phyloP scores from a whole-genome alignment of 2,888 invertebrate genomes.

The Litoditis marina region DNA sequence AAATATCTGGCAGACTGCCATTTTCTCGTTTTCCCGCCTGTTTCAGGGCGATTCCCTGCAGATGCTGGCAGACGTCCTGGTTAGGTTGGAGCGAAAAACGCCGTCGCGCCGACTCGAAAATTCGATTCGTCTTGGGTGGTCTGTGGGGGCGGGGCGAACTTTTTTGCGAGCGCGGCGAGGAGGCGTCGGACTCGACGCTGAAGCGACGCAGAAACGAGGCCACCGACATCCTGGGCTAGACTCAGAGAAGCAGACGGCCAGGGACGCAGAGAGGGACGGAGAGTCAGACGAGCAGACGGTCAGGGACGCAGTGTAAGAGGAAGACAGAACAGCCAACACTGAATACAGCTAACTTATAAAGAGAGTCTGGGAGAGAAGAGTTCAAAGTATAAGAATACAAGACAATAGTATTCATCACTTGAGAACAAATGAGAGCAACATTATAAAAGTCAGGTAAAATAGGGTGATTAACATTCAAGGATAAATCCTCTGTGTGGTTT shows the following conservation, averaged over 20 bases:
- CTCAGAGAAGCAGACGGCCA: too few relatives aligned
- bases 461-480: too few relatives aligned
- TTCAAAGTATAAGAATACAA: too few relatives aligned
- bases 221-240: slow-evolving; percentile 24
- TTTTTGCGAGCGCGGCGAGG: slow-evolving; percentile 22
- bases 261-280: background rate
- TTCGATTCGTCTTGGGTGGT: slow-evolving; percentile 23
- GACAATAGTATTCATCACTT: too few relatives aligned
- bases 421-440: too few relatives aligned
- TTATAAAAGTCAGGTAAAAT: too few relatives aligned
- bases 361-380: too few relatives aligned
- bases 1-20: slow-evolving; percentile 14
- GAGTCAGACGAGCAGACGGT: too few relatives aligned
- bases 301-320: too few relatives aligned
- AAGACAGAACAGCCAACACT: too few relatives aligned
- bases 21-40: slow-evolving; percentile 11
- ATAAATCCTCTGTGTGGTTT: too few relatives aligned
- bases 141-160: slow-evolving; percentile 8
- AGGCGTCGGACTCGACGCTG: slow-evolving; percentile 32
- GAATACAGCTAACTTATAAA: background rate
- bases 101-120: slow-evolving; percentile 38
- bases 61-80: slow-evolving; percentile 13
- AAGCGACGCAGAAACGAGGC: slow-evolving; percentile 42
- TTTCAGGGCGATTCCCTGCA: slow-evolving; percentile 9
- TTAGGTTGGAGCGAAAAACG: slow-evolving; percentile 39